Conservation (phyloP, 2,113 vertebrate genomes). For the Archocentrus centrarchus region DNA sequence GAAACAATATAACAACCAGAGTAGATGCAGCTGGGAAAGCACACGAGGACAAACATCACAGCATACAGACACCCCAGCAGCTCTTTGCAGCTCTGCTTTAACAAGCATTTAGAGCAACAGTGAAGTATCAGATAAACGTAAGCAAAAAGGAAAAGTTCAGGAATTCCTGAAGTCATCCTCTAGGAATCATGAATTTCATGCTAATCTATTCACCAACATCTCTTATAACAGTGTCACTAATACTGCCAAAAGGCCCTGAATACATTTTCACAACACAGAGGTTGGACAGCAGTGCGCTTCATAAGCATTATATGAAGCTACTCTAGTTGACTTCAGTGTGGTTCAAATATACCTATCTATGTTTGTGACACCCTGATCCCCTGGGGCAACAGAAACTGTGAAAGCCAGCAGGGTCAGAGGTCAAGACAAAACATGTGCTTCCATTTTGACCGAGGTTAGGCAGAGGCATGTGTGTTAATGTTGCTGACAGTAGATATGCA, state of each 20-base stretch:
- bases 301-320: neutral
- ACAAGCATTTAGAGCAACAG: no score
- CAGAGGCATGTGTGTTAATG: slow-evolving; percentile 9
- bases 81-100: no score
- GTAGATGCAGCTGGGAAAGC: neutral
- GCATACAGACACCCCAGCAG: no score
- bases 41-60: neutral
- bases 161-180: neutral
- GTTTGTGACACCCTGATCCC: slow-evolving; percentile 53
- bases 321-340: neutral
- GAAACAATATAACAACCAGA: neutral
- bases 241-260: neutral
- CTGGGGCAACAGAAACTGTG: slow-evolving; percentile 48
- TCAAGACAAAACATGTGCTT: slow-evolving; percentile 55
- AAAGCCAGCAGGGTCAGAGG: slow-evolving; percentile 57
- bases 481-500: neutral
- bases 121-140: no score
- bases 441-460: slow-evolving; percentile 60
- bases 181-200: neutral
- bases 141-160: no score
- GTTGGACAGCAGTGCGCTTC: neutral
- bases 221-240: neutral
- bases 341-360: slow-evolving; percentile 43
- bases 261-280: neutral
- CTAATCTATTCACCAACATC: neutral